Evolutionary conservation across 2,797 vertebrate species (phyloP).

Genomic region (Halcyon chelicuti): DNA sequence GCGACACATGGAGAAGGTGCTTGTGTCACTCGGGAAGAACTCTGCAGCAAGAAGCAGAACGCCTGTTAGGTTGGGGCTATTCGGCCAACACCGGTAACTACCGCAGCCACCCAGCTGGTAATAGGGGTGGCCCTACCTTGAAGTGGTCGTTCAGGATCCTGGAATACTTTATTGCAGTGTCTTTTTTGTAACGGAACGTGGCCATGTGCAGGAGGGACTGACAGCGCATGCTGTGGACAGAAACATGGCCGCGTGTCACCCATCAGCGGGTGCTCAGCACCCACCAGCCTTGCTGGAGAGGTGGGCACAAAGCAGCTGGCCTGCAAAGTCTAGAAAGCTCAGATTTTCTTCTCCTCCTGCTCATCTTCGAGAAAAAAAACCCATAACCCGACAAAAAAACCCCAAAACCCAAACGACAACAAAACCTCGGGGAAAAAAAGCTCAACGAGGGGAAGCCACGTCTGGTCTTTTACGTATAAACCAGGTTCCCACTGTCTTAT

Average conservation of each 20-base stretch:
- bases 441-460: background rate
- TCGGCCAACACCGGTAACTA: background rate
- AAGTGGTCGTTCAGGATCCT: slow-evolving; percentile 92
- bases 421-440: background rate
- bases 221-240: slow-evolving; percentile 87
- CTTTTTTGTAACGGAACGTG: slow-evolving; percentile 92
- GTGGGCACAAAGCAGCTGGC: background rate
- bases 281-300: background rate
- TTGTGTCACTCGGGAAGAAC: slow-evolving; percentile 80
- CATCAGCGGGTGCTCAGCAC: background rate
- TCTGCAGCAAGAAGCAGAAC: slow-evolving; percentile 75
- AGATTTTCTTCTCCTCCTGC: background rate
- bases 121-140: slow-evolving; percentile 73
- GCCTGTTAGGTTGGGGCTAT: background rate
- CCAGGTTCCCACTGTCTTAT: background rate
- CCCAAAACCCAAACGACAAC: too few species aligned
- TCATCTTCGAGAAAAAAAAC: background rate
- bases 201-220: slow-evolving; percentile 94
- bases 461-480: background rate
- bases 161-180: slow-evolving; percentile 90
- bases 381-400: too few species aligned
- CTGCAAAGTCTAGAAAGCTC: background rate
- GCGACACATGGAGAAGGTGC: slow-evolving; percentile 81
- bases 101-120: background rate
- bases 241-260: background rate